A percentile compares a stretch with the other conserved stretches of the same genome.
Conservation (phyloP, 2,888 invertebrate species). For the Parnassius glacialis region DNA sequence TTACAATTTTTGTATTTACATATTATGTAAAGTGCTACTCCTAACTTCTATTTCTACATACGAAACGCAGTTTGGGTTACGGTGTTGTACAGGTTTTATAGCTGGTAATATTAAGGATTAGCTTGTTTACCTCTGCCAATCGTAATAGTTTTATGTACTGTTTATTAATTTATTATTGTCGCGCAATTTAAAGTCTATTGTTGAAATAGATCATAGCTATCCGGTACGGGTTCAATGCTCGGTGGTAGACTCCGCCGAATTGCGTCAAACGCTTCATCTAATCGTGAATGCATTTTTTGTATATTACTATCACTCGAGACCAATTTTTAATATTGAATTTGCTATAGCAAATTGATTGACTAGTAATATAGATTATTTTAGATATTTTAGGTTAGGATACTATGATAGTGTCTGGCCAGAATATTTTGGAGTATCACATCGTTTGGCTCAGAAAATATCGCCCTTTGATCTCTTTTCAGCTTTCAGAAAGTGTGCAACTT, state of each 20-base stretch:
- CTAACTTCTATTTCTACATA: constrained; percentile 68
- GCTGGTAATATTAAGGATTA: constrained; percentile 79
- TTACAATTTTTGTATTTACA: constrained; percentile 76
- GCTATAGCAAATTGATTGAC: constrained; percentile 74
- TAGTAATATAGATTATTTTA: constrained; percentile 78
- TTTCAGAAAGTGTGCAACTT: constrained; percentile 79
- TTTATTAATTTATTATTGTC: constrained; percentile 80
- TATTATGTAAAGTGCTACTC: constrained; percentile 69
- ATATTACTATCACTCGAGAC: constrained; percentile 74
- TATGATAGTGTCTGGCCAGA: constrained; percentile 80
- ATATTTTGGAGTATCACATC: constrained; percentile 80
- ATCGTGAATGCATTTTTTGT: constrained; percentile 68
- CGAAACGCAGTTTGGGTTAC: constrained; percentile 75
- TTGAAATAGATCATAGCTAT: constrained; percentile 80
- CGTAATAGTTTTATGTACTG: constrained; percentile 70
- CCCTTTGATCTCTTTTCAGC: constrained; percentile 80
- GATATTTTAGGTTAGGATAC: constrained; percentile 81
- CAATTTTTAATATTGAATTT: constrained; percentile 76
- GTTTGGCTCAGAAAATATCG: constrained; percentile 80
- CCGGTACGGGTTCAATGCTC: constrained; percentile 55
- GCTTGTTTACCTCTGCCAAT: constrained; percentile 81
- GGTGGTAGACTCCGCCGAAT: constrained; percentile 30
- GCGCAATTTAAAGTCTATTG: constrained; percentile 75
- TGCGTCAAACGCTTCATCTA: constrained; percentile 61
- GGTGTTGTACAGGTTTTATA: constrained; percentile 79